Evolutionary conservation across 2,113 vertebrate genomes (phyloP).

Genomic region (Protobothrops mucrosquamatus): DNA sequence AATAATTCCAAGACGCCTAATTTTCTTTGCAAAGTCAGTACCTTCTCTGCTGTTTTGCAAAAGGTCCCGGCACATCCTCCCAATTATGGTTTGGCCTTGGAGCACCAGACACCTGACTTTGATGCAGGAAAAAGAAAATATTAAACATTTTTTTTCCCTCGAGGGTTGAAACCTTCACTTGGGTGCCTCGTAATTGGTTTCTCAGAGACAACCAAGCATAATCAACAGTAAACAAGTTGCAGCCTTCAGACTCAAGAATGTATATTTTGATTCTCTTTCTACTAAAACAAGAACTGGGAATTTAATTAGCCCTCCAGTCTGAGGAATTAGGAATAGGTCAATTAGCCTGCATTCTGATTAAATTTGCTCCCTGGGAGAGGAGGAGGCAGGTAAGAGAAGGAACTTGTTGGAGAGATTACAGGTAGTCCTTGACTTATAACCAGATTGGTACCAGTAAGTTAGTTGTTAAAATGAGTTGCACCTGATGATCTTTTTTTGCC

Average conservation of each 20-base stretch:
- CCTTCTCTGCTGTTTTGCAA: background rate
- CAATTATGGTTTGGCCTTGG: background rate
- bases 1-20: background rate
- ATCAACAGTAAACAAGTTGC: background rate
- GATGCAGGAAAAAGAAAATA: slow-evolving; percentile 7
- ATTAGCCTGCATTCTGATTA: background rate
- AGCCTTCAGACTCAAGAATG: slow-evolving; percentile 9
- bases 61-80: background rate
- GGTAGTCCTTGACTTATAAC: too few species aligned
- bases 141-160: slow-evolving; percentile 1
- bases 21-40: background rate
- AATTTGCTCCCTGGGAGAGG: background rate
- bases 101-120: background rate
- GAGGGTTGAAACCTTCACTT: slow-evolving; percentile 14
- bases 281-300: background rate
- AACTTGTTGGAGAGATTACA: accelerated
- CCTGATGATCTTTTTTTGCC: too few species aligned
- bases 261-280: slow-evolving; percentile 34
- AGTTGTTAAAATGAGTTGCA: too few species aligned
- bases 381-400: background rate
- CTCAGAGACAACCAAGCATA: slow-evolving; percentile 15
- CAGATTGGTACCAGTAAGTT: too few species aligned
- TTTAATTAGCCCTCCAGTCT: slow-evolving; percentile 33
- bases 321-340: background rate
- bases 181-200: background rate